Base-by-base conservation (phyloP, 2,888 invertebrate species). In the Ischnura elegans region DNA sequence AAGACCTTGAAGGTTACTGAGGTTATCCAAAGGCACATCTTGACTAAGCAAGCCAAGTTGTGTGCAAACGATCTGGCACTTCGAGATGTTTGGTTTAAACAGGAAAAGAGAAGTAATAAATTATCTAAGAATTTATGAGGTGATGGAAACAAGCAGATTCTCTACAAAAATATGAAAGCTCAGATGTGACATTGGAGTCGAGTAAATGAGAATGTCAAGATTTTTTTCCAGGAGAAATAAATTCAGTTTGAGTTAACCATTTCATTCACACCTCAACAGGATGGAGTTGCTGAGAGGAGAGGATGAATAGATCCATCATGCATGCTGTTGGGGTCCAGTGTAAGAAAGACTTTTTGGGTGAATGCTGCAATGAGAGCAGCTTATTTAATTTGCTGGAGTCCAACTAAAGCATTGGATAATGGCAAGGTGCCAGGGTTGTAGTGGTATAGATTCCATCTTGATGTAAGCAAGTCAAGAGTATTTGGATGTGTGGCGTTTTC, bases 381-480 rank as follows among this genome's bases (percentile, higher is more conserved):
- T n/a, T 87, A 87, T 45, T 45, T 46, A 45, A 87, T 87, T 25
- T 46, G 42, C 25, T 46, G 87, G 45, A 87, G 45, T n/a, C 87
- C 87, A 87, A 87, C 45, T 45, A 87, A 25, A n/a, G 46, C 46
- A 10, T n/a, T 87, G 45, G 45, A 46, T 46, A 46, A 13, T 87
- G 19, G 55, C 55, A 87, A 87, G n/a, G 87, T 87, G n/a, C 46
- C 46, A 45, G 87, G 46, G 25, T 45, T 25, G 46, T 10, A 46
- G 46, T 45, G 87, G 87, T 87, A 87, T 87, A 46, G 45, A 19
- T 46, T 46, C 45, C 43, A 10, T 10, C 87, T 8, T 19, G 86
- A 86, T 86, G 21, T 86, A 43, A 42, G 10, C 16, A 86, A 86
- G 42, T 29, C 43, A 25, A 86, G 86, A 86, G 86, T 86, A 86